A percentile compares a stretch with the other conserved stretches of the same genome.
These are phyloP conservation scores for Phragmatobia fuliginosa DNA, from an alignment of 2,888 invertebrate species.

Conservation along the genomic window DNA sequence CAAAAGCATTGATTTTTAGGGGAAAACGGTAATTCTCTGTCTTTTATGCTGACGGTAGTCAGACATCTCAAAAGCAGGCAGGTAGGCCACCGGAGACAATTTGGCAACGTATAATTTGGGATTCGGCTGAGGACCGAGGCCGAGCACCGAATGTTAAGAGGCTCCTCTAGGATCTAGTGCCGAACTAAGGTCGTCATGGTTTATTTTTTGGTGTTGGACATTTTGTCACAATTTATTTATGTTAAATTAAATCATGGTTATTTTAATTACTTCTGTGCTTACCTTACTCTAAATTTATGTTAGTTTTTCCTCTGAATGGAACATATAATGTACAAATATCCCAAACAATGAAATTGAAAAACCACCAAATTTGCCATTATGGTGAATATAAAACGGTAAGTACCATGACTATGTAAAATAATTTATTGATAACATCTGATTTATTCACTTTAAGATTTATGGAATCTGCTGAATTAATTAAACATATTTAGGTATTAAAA, in stretches of 20 bases:
- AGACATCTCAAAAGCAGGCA: conserved; percentile 69
- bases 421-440: neutral
- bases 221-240: conserved; percentile 2
- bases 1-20: neutral
- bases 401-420: neutral
- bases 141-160: conserved; percentile 70
- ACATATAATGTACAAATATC: too few species aligned
- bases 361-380: too few species aligned
- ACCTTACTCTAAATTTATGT: neutral
- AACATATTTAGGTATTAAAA: too few species aligned
- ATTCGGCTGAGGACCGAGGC: conserved; percentile 64
- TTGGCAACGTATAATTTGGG: conserved; percentile 79
- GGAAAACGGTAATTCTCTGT: neutral
- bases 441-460: neutral
- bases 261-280: neutral
- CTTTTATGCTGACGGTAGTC: conserved; percentile 57
- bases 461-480: too few species aligned
- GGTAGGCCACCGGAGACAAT: conserved; percentile 72
- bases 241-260: neutral
- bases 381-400: too few species aligned
- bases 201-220: conserved; percentile 27
- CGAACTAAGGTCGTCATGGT: conserved; percentile 30
- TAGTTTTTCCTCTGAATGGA: neutral
- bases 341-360: too few species aligned
- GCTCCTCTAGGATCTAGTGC: conserved; percentile 37